Conservation (phyloP, 2,888 invertebrate species). For the Drosophila austrosaltans region DNA sequence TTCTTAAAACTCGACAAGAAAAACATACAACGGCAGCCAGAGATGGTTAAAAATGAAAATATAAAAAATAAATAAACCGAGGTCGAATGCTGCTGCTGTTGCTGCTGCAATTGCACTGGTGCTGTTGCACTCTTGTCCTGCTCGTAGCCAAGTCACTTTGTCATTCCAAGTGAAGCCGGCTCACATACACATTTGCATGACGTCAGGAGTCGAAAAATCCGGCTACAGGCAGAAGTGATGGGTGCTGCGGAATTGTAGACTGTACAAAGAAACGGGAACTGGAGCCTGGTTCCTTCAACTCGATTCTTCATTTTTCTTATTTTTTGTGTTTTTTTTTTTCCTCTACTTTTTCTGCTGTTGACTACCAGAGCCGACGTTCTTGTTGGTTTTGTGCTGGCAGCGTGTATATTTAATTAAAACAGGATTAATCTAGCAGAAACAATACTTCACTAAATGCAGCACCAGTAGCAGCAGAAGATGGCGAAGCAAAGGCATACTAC, state of each 20-base stretch:
- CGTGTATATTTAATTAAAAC: conserved; percentile 80
- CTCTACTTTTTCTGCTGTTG: background rate
- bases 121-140: conserved; percentile 34
- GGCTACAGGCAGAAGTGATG: conserved; percentile 17
- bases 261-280: conserved; percentile 17
- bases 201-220: conserved; percentile 68
- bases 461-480: conserved; percentile 34
- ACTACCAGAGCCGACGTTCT: conserved; percentile 44
- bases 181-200: conserved; percentile 68
- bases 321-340: conserved; percentile 43
- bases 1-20: conserved; percentile 53
- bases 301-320: conserved; percentile 40
- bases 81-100: conserved; percentile 66
- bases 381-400: conserved; percentile 80
- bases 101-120: conserved; percentile 22
- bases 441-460: conserved; percentile 79
- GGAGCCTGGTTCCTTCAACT: conserved; percentile 50
- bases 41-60: conserved; percentile 58
- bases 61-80: conserved; percentile 76
- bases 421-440: conserved; percentile 80
- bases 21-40: conserved; percentile 20
- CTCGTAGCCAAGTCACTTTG: conserved; percentile 73
- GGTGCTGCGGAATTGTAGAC: conserved; percentile 21
- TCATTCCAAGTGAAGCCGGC: conserved; percentile 60
- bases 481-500: conserved; percentile 30